Evolutionary conservation across 2,113 vertebrate genomes (phyloP).

Genomic region (Colossoma macropomum): DNA sequence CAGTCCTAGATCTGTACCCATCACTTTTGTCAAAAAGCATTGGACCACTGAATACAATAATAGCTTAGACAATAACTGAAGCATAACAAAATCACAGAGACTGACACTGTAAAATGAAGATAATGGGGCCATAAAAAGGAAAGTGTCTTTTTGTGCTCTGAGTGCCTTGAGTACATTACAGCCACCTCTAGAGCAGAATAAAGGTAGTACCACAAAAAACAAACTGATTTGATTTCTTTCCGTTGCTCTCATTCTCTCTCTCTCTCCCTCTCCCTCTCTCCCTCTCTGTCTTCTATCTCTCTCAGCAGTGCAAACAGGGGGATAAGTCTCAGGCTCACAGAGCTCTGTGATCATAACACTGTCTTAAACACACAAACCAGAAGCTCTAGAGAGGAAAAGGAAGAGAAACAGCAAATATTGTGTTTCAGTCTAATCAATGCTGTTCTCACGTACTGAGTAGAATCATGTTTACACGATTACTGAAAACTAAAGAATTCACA

Average conservation of each 20-base stretch:
- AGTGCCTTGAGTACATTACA: not conserved
- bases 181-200: not conserved
- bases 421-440: not conserved
- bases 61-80: not conserved
- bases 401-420: not conserved
- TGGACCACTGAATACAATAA: too few species aligned
- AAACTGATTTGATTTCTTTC: not conserved
- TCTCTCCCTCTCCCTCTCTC: not conserved
- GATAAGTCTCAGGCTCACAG: conserved; percentile 8
- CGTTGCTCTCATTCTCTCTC: not conserved
- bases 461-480: too few species aligned
- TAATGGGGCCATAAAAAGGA: not conserved
- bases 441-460: too few species aligned
- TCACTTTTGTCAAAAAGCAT: too few species aligned
- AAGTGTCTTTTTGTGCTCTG: not conserved
- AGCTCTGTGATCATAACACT: conserved; percentile 7
- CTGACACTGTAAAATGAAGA: not conserved
- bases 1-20: too few species aligned
- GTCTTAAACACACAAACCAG: not conserved
- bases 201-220: conserved; percentile 42
- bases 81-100: not conserved
- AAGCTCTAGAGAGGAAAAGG: not conserved
- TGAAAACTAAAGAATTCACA: too few species aligned
- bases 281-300: not conserved
- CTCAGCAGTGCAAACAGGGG: conserved; percentile 53